These are phyloP conservation scores for Leptopilina myrica DNA, from an alignment of 2,888 invertebrate genomes.

Conservation along the genomic window DNA sequence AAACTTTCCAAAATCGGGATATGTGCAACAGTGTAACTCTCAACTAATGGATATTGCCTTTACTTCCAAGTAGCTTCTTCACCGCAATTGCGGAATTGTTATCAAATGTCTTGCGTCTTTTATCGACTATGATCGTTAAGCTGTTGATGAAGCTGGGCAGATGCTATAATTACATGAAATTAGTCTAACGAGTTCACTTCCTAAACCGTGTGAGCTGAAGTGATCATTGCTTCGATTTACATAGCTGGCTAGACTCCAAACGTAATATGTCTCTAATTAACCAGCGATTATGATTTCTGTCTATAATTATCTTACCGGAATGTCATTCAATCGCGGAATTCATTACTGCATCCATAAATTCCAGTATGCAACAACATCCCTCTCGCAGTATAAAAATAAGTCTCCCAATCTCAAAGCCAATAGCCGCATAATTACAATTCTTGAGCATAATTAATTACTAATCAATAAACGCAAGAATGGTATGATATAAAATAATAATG, in stretches of 20 bases:
- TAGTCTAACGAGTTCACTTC: conserved; percentile 38
- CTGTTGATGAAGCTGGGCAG: conserved; percentile 24
- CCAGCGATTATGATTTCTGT: conserved; percentile 24
- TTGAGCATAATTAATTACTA: no score
- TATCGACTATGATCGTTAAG: conserved; percentile 33
- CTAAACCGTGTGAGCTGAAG: conserved; percentile 37
- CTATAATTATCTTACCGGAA: neutral
- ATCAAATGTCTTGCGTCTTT: conserved; percentile 16
- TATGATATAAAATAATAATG: no score
- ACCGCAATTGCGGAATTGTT: neutral
- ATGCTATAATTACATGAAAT: conserved; percentile 40
- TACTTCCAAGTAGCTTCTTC: neutral
- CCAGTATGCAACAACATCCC: no score
- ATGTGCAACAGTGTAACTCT: no score
- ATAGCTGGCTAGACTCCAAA: conserved; percentile 53
- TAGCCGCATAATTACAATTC: no score
- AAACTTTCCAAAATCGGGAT: no score
- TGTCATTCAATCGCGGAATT: conserved; percentile 8
- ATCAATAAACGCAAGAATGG: no score
- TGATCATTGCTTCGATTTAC: conserved; percentile 52
- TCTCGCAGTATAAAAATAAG: no score
- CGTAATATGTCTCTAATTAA: conserved; percentile 39
- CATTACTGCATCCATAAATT: neutral
- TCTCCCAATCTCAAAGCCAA: no score
- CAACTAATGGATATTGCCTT: no score